Evolutionary conservation across 2,113 vertebrate species (phyloP).

Genomic region (Lagenorhynchus albirostris): DNA sequence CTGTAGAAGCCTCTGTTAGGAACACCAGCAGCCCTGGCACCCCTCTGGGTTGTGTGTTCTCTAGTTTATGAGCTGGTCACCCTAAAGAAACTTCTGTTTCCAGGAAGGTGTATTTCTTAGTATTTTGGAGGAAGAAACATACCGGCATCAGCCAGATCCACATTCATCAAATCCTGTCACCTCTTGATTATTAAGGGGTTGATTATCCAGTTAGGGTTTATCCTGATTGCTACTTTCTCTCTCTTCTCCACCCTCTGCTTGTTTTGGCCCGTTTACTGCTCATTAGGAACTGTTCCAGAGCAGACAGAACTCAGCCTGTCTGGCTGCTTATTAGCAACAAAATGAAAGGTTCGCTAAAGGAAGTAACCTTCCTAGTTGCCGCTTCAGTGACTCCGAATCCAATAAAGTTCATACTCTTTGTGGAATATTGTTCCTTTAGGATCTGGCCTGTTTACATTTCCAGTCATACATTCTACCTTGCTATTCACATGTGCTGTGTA

Average conservation of each 20-base stretch:
- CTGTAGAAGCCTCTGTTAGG: neutral
- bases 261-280: conserved; percentile 37
- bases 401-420: neutral
- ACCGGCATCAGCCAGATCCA: neutral
- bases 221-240: neutral
- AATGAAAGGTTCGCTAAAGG: conserved; percentile 50
- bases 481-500: neutral
- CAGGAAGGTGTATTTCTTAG: neutral
- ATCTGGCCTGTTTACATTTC: neutral
- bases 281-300: conserved; percentile 57
- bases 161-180: conserved; percentile 8
- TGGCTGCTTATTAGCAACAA: conserved; percentile 35
- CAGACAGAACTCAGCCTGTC: neutral
- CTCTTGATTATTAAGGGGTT: neutral
- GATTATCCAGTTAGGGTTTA: neutral
- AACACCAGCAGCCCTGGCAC: neutral
- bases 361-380: conserved; percentile 3
- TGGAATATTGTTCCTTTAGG: neutral
- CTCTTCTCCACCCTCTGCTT: neutral
- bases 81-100: neutral
- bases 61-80: neutral
- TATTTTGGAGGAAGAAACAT: conserved; percentile 4
- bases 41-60: neutral
- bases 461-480: neutral
- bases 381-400: neutral